phyloP scores from a whole-genome alignment of 2,888 invertebrate genomes.

The Tinea pellionella region DNA sequence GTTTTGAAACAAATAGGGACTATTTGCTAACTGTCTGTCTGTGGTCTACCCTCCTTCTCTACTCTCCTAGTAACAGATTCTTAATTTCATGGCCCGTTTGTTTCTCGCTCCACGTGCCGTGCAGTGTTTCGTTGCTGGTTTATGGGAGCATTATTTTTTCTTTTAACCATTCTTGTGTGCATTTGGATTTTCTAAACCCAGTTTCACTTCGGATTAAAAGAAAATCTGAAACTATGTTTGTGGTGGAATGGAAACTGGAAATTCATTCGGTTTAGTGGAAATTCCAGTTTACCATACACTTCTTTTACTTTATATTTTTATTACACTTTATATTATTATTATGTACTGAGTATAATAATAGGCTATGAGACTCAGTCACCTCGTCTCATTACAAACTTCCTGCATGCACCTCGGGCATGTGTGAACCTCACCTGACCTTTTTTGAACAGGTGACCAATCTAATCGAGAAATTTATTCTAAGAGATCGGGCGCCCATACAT shows the following conservation, averaged over 20 bases:
- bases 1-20: slow-evolving; percentile 41
- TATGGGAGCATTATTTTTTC: slow-evolving; percentile 2
- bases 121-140: slow-evolving; percentile 11
- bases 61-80: slow-evolving; percentile 37
- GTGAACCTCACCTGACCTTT: too few species aligned
- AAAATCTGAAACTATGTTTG: background rate
- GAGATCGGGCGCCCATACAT: too few species aligned
- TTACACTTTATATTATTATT: too few species aligned
- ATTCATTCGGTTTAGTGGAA: background rate
- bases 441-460: too few species aligned
- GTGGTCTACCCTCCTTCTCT: slow-evolving; percentile 17
- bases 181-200: slow-evolving; percentile 8
- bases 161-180: slow-evolving; percentile 1
- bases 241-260: background rate
- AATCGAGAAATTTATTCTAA: too few species aligned
- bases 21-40: slow-evolving; percentile 47
- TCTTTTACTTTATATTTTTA: too few species aligned
- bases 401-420: too few species aligned
- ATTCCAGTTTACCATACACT: background rate
- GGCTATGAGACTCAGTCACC: too few species aligned
- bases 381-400: too few species aligned
- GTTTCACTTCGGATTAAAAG: background rate
- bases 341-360: too few species aligned
- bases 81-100: slow-evolving; percentile 57
- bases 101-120: slow-evolving; percentile 25